Evolutionary conservation across 2,797 vertebrate genomes (phyloP), one percentile per base, ranked within the genome.

Genomic region (Poecilia velifera): DNA sequence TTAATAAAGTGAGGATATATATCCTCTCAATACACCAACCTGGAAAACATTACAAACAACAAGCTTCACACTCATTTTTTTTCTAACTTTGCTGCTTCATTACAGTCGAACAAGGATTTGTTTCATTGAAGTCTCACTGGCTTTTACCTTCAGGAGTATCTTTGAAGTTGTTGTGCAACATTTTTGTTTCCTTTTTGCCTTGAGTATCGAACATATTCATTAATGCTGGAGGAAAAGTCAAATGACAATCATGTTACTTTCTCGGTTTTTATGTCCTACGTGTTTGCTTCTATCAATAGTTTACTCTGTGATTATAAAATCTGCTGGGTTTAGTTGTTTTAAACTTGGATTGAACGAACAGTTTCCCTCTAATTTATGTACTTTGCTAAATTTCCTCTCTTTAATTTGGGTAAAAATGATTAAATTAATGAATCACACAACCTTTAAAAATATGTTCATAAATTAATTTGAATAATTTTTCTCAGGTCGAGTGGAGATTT

Each of bases 81-180:
- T 82, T 1, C 41, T 41, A 68, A 83, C 73, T 25, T 46, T 25
- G 12, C 5, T 77, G 39, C 20, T 70, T 55, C 39, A 6, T 57
- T 79, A n/a, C 70, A 5, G 25, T 76, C 43, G 55, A 72, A 79
- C 55, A 82, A 77, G 68, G 57, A 73, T 62, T 79, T 51, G 16
- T 76, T 70, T 76, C 46, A 39, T 47, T 22, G n/a, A 84, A 7
- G 55, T 82, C 25, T 71, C 12, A 6, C 41, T 71, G 5, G 68
- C 25, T n/a, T 71, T 71, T n/a, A 71, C 68, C 25, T 45, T 71
- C 10, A 41, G 22, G 22, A 43, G 2, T n/a, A n/a, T 43, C 66
- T 70, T 43, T 43, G 22, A 43, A 70, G 20, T 70, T 41, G 20
- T 70, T 41, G 20, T 70, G 39, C 22, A 13, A 13, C 20, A 13